Percentiles rank a stretch among this genome's conserved stretches.
Conservation (phyloP, 2,888 invertebrate species). For the Conistra vaccinii region DNA sequence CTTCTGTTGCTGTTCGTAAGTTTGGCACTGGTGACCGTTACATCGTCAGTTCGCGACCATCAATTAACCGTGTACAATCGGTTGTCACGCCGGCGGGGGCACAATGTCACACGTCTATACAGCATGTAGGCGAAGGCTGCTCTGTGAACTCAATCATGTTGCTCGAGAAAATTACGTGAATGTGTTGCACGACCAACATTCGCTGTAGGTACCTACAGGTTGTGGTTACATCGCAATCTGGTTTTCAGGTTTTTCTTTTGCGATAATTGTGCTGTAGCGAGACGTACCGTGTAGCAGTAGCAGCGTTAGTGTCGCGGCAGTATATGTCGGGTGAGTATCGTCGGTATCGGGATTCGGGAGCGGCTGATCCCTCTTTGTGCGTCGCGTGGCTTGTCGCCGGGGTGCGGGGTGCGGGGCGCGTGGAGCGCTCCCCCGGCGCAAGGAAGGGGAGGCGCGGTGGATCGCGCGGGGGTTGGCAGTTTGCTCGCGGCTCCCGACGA, state of each 20-base stretch:
- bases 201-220: constrained; percentile 46
- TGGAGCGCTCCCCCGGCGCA: background rate
- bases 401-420: background rate
- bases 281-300: background rate
- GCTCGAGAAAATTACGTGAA: constrained; percentile 12
- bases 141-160: constrained; percentile 34
- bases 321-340: constrained; percentile 8
- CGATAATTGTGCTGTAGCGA: background rate
- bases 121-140: constrained; percentile 42
- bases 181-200: constrained; percentile 2
- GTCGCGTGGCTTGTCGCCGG: constrained; percentile 36
- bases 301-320: background rate
- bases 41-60: constrained; percentile 1
- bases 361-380: constrained; percentile 61
- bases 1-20: constrained; percentile 26
- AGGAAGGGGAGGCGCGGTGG: background rate
- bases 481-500: constrained; percentile 44
- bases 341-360: constrained; percentile 48
- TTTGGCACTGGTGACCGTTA: background rate
- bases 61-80: constrained; percentile 16
- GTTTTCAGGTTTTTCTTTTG: background rate
- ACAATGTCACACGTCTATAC: constrained; percentile 32
- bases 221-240: background rate
- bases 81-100: constrained; percentile 28
- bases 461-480: constrained; percentile 38